These are phyloP conservation scores for Eulemur rubriventer DNA, from an alignment of 2,797 vertebrate species.

Conservation along the genomic window DNA sequence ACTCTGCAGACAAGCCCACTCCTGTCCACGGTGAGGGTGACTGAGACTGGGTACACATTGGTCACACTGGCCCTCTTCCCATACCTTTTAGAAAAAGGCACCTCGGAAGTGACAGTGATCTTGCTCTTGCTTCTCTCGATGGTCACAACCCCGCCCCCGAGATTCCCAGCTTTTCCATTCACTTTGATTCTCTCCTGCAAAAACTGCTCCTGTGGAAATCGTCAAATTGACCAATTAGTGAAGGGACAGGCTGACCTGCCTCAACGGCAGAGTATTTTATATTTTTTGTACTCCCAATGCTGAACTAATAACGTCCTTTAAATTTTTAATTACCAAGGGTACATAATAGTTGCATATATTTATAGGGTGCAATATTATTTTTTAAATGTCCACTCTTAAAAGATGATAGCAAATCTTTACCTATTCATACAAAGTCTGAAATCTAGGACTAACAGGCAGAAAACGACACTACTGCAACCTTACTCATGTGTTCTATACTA, in stretches of 20 bases:
- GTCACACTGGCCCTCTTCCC: rapidly evolving
- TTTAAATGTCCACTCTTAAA: background rate
- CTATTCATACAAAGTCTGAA: background rate
- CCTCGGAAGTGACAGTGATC: constrained; percentile 96
- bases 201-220: constrained; percentile 93
- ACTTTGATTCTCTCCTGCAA: constrained; percentile 98
- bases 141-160: constrained; percentile 95
- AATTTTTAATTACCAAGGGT: too few species aligned
- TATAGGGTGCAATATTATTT: too few species aligned
- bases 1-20: background rate
- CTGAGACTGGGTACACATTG: rapidly evolving
- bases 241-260: rapidly evolving
- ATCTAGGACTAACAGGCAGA: background rate
- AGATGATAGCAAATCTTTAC: background rate
- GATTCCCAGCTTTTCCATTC: constrained; percentile 96
- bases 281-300: background rate
- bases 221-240: rapidly evolving
- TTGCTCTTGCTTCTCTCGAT: constrained; percentile 99
- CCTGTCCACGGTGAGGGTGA: background rate
- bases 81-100: constrained; percentile 98
- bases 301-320: too few species aligned
- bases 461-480: background rate
- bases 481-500: background rate
- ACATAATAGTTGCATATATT: too few species aligned
- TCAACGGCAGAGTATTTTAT: too few species aligned